These are phyloP conservation scores for Oxytorus armatus DNA, from an alignment of 2,888 invertebrate genomes.

Conservation along the genomic window DNA sequence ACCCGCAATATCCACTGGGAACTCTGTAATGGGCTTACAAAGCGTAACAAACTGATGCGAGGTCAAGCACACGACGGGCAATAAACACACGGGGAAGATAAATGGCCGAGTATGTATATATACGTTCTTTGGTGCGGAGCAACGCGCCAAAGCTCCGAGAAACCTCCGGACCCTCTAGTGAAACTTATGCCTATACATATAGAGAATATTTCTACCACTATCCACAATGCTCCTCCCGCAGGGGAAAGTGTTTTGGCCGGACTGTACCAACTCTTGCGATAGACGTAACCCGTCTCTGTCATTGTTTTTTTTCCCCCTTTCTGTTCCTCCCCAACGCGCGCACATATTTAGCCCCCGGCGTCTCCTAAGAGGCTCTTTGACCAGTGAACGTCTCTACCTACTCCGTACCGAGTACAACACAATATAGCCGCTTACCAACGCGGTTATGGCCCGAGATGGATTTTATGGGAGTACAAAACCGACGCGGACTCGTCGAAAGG, in stretches of 20 bases:
- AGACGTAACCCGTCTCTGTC: conserved; percentile 43
- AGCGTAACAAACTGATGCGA: conserved; percentile 84
- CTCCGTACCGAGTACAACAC: not conserved
- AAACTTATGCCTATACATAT: conserved; percentile 15
- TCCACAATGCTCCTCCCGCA: conserved; percentile 25
- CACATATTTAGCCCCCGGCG: conserved; percentile 41
- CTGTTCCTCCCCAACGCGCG: conserved; percentile 9
- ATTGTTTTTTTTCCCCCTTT: conserved; percentile 18
- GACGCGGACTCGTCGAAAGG: conserved; percentile 48
- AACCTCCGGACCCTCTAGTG: conserved; percentile 18
- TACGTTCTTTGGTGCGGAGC: conserved; percentile 2
- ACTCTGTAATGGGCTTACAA: conserved; percentile 84
- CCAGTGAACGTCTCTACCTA: conserved; percentile 37
- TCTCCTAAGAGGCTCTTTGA: conserved; percentile 41
- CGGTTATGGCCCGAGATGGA: conserved; percentile 45
- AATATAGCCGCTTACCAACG: conserved; percentile 27
- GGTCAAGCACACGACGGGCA: conserved; percentile 84
- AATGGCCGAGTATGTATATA: conserved; percentile 75
- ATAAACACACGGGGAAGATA: conserved; percentile 84
- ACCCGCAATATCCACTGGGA: conserved; percentile 80
- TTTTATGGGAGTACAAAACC: conserved; percentile 61
- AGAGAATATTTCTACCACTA: conserved; percentile 14
- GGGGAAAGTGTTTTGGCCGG: conserved; percentile 61
- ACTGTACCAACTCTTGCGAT: conserved; percentile 18
- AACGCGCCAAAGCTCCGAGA: conserved; percentile 5